phyloP scores from a whole-genome alignment of 2,888 invertebrate species.

The Pasiphila rectangulata region DNA sequence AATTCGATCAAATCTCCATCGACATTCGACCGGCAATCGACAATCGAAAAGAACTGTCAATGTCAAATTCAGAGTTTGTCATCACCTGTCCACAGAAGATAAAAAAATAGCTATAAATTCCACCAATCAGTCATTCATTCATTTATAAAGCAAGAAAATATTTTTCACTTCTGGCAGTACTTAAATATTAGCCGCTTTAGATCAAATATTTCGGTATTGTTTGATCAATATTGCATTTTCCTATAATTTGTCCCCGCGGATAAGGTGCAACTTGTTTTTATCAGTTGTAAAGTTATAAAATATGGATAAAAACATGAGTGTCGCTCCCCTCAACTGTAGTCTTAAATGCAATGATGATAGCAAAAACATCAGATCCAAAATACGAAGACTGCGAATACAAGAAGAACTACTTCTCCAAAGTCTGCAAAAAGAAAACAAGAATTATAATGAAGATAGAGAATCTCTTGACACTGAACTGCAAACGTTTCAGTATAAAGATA shows the following conservation, averaged over 20 bases:
- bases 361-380: conserved; percentile 42
- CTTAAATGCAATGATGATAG: conserved; percentile 11
- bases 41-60: not conserved
- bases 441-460: conserved; percentile 8
- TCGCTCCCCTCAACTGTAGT: conserved; percentile 12
- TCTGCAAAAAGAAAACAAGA: conserved; percentile 23
- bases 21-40: not conserved
- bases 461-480: not conserved
- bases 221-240: conserved; percentile 30
- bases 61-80: not conserved
- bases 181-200: not conserved
- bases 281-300: no score
- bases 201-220: conserved; percentile 1
- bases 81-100: not conserved
- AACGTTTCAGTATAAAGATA: conserved; percentile 38
- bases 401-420: conserved; percentile 54
- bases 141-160: not conserved
- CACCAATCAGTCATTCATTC: no score
- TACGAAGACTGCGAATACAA: conserved; percentile 65
- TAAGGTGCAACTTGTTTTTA: no score
- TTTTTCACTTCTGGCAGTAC: not conserved
- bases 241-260: no score
- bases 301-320: conserved; percentile 20
- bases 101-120: no score
- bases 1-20: not conserved